Evolutionary conservation across 2,888 invertebrate species (phyloP).

Genomic region (Polyommatus icarus): DNA sequence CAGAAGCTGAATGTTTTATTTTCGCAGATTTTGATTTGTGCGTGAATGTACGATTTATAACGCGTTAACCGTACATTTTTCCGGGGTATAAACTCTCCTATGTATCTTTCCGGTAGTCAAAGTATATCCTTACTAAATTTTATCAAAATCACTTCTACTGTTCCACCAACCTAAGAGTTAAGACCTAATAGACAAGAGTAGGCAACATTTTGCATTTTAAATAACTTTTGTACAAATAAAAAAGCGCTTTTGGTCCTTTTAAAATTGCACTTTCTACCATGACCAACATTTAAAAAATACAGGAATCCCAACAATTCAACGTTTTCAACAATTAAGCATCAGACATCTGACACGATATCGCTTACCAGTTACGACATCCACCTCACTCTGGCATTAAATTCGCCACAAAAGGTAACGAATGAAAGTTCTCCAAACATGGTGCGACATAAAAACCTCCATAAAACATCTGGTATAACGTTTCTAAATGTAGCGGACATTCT

Average conservation of each 20-base stretch:
- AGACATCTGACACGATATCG: neutral
- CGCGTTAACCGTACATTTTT: neutral
- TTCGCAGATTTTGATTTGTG: neutral
- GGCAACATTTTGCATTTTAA: too few relatives aligned
- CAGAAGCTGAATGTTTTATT: neutral
- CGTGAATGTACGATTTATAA: neutral
- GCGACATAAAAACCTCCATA: neutral
- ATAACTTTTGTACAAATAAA: too few relatives aligned
- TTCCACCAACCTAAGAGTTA: too few relatives aligned
- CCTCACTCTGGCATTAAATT: neutral
- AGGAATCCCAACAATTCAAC: neutral
- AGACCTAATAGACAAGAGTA: too few relatives aligned
- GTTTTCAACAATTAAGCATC: neutral
- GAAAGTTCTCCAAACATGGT: neutral
- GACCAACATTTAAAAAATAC: neutral
- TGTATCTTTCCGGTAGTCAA: too few relatives aligned
- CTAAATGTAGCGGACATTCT: conserved; percentile 4
- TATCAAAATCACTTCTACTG: too few relatives aligned
- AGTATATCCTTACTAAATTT: too few relatives aligned
- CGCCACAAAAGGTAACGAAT: neutral
- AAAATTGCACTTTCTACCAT: neutral
- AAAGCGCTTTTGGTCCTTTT: too few relatives aligned
- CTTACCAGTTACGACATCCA: conserved; percentile 1
- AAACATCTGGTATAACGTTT: neutral
- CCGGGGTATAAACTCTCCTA: neutral